Evolutionary conservation across 2,113 vertebrate genomes (phyloP), one percentile per base, ranked within the genome.

Genomic region (Nesogale talazaci): DNA sequence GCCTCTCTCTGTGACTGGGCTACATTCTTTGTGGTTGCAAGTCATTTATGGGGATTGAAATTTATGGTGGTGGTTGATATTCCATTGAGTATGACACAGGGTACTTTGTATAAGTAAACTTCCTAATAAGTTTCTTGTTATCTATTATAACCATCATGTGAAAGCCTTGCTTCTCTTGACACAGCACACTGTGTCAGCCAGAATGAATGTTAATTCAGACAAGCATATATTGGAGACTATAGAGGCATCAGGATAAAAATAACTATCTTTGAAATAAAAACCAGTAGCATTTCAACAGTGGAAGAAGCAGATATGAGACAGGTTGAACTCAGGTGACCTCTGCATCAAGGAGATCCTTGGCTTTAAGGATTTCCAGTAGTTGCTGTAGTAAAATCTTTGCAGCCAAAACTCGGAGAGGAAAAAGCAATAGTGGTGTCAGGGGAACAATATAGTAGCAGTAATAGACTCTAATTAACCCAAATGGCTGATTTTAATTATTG

Each of bases 401-500:
- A 69, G 86, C 57, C 5, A 65, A 89, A 89, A 67, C 83, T 88
- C 92, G 79, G 80, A 94, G 83, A 92, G 83, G 85, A 31, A 61
- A 82, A 90, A 74, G 20, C 70, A 5, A 19, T 88, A 59, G 91
- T 80, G 90, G 86, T 94, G 91, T 94, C 92, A 95, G 94, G 72
- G 76, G 77, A 91, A 94, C 16, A 4, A 92, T 92, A 42, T 78
- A 72, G 75, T 93, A 8, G 61, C 23, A 65, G 78, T 0, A 82
- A 88, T 88, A 89, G 85, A 88, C 0, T 2, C 88, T 97, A 95
- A 97, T 97, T 94, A 96, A 94, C 76, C 34, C 91, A 11, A 85
- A 95, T 3, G 31, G 93, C 82, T 95, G 94, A 96, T 94, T 95
- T 96, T 95, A 91, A 95, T 97, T 76, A 81, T 84, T 34, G 67